Base-by-base conservation (phyloP, 2,888 invertebrate genomes). In the Hyppa rectilinea region DNA sequence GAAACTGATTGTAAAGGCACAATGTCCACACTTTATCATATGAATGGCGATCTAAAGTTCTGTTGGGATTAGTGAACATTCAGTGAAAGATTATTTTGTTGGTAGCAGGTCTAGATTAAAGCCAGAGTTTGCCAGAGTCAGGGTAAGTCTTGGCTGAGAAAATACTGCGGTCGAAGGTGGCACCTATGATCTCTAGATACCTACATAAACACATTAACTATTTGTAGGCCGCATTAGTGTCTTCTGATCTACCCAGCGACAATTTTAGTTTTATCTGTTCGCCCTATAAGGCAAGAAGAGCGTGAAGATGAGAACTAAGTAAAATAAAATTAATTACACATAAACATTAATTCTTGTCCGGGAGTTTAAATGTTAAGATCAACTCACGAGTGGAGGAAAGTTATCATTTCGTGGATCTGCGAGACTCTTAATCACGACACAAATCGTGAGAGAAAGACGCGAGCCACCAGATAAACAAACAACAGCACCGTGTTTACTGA, bases 361-460 rank as follows among this genome's bases (percentile, higher is more conserved):
- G 58, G 68, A 71, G 75, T 72, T 77, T 71, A 75, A 83, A 83
- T 80, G 85, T 88, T 85, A 87, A 86, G 81, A 89, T 87, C 82
- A 65, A 71, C 87, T 90, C 88, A 90, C 89, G 88, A 89, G 87
- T 86, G 75, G 80, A 82, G 81, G 83, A 85, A 87, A 89, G 85
- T 88, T 93, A 94, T 95, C 95, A 84, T 84, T 90, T 93, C 94
- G 94, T 95, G 95, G 88, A 95, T 95, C 95, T 90, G 87, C 88
- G 75, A 84, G 84, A 84, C 82, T 89, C 88, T 85, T 90, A 91
- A 90, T 92, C 92, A 93, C 92, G 92, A 92, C 91, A 84, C 78
- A 86, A 87, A 88, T 90, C 90, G 90, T 90, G 90, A 89, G 88
- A 79, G 87, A 87, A 86, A 89, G 86, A 88, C 85, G 82, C 81